Evolutionary conservation across 2,113 vertebrate species (phyloP).

Genomic region (Scomber colias): DNA sequence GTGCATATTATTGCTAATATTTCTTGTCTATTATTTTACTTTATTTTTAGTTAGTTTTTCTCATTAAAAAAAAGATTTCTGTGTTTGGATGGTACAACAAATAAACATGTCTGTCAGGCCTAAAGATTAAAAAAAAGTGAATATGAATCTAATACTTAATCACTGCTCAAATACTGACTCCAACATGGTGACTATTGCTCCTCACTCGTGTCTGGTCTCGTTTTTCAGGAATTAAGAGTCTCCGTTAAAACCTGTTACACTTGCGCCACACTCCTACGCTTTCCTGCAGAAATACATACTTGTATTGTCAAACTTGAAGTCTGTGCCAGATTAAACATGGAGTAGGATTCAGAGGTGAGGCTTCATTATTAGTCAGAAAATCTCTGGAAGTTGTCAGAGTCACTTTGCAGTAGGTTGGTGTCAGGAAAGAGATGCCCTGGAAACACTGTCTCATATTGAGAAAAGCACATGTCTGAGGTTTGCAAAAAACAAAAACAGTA

Average conservation of each 20-base stretch:
- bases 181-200: slow-evolving; percentile 9
- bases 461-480: too few species aligned
- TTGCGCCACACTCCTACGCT: slow-evolving; percentile 45
- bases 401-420: neutral
- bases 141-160: neutral
- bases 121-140: neutral
- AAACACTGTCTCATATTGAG: too few species aligned
- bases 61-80: neutral
- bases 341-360: neutral
- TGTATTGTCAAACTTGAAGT: neutral
- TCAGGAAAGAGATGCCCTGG: too few species aligned
- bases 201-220: slow-evolving; percentile 67
- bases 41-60: too few species aligned
- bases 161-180: neutral
- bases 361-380: neutral
- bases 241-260: slow-evolving; percentile 66
- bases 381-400: neutral
- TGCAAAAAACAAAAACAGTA: too few species aligned
- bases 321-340: slow-evolving; percentile 15
- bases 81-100: neutral
- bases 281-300: slow-evolving; percentile 1
- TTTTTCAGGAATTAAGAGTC: slow-evolving; percentile 55
- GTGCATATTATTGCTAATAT: neutral
- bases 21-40: neutral
- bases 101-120: neutral